Evolutionary conservation across 2,888 invertebrate species (phyloP).

Genomic region (Drosophila anomalata): DNA sequence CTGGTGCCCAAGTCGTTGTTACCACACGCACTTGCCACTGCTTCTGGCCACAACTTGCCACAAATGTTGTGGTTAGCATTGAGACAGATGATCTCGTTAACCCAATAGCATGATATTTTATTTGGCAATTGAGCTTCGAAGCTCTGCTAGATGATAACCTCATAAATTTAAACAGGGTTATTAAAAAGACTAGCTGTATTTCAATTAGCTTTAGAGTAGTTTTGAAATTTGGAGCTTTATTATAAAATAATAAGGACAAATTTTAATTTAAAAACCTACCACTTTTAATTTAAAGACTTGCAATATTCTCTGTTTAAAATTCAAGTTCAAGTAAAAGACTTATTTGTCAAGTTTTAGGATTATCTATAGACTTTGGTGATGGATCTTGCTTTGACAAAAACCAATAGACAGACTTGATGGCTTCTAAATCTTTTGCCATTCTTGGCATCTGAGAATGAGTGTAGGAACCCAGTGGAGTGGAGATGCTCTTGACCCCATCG

Average conservation of each 20-base stretch:
- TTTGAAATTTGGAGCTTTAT: neutral
- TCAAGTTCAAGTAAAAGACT: neutral
- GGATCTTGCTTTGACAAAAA: neutral
- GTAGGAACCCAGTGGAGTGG: neutral
- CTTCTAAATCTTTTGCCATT: neutral
- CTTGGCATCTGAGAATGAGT: neutral
- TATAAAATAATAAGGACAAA: neutral
- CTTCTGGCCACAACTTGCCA: constrained; percentile 30
- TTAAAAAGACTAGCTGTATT: neutral
- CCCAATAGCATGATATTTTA: constrained; percentile 29
- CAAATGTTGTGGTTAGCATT: constrained; percentile 50
- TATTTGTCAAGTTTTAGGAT: neutral
- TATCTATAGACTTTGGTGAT: constrained; percentile 1
- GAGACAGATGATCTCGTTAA: constrained; percentile 64
- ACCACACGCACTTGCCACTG: constrained; percentile 40
- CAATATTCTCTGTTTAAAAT: neutral
- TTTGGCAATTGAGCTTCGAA: constrained; percentile 28
- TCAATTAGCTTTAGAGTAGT: neutral
- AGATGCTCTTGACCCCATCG: constrained; percentile 31
- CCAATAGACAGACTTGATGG: neutral
- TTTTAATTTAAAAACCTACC: neutral
- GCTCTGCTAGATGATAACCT: neutral
- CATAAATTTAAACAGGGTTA: neutral
- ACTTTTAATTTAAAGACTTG: neutral
- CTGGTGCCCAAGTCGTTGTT: constrained; percentile 17